Base-by-base conservation (phyloP, 2,888 invertebrate genomes). In the Metalampra italica region DNA sequence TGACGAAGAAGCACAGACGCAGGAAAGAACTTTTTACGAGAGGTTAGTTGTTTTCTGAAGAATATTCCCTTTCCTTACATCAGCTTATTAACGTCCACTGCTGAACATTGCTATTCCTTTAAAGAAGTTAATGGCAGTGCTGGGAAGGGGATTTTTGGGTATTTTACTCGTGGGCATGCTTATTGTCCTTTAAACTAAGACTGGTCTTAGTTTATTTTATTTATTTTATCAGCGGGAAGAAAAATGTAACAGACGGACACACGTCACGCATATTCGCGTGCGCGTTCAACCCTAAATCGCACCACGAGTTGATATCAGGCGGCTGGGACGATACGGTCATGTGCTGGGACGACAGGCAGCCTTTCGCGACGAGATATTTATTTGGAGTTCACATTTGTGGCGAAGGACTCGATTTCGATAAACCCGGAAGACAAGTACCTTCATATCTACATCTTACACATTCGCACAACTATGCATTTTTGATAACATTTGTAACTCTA, bases 301-400 rank as follows among this genome's bases (percentile, higher is more conserved):
- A 90, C 47, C 91, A 93, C 66, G 94, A 94, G 74, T 70, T 94
- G 51, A 81, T 93, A 55, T 92, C 93, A 1, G 93, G 92, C 0
- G 93, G 94, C 8, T 93, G 93, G 93, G 93, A 94, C 60, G 84
- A 92, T 62, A 86, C 89, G 0, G 87, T 94, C 1, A 91, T 92
- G 62, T 93, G 92, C 64, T 94, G 93, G 93, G 94, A 94, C 67
- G 88, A 91, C 43, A 81, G 94, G 50, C 91, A 92, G 61, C 92
- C 93, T 0, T 90, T 90, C 58, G 91, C 93, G 0, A 82, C 91
- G 0, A 81, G 91, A 37, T 79, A 91, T 60, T 88, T 93, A 54
- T 71, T 81, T 1, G 93, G 92, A 1, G 86, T 92, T 15, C 92
- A 92, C 56, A 90, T 94, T 50, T 92, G 92, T 60, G 94, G 93